Percentiles rank a stretch among this genome's conserved stretches.
Conservation (phyloP, 2,888 invertebrate species). For the Gymnosoma rotundatum region DNA sequence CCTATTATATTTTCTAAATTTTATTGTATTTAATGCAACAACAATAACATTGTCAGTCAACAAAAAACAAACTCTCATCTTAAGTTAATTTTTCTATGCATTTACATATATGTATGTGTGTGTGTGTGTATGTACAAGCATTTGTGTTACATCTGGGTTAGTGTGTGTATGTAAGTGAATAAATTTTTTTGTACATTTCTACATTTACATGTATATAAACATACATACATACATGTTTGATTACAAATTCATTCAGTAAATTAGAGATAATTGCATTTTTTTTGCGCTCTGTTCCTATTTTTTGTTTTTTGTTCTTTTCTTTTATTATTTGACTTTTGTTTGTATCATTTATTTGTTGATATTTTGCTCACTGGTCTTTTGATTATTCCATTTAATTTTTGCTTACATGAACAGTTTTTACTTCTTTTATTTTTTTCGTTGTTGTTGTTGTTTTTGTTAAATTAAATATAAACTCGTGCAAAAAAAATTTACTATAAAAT, state of each 20-base stretch:
- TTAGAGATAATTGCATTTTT: slow-evolving; percentile 72
- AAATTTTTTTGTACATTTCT: no score
- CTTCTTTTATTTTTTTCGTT: slow-evolving; percentile 35
- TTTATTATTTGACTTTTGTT: slow-evolving; percentile 73
- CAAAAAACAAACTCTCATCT: slow-evolving; percentile 13
- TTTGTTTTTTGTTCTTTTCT: slow-evolving; percentile 54
- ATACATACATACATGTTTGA: slow-evolving; percentile 31
- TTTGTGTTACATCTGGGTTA: not conserved
- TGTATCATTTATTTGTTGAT: slow-evolving; percentile 49
- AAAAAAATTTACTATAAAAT: not conserved
- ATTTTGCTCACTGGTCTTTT: slow-evolving; percentile 50
- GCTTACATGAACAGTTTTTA: slow-evolving; percentile 54
- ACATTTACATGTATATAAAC: no score
- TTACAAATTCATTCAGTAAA: slow-evolving; percentile 77
- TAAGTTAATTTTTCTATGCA: not conserved
- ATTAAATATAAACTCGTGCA: slow-evolving; percentile 16
- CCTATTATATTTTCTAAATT: slow-evolving; percentile 27
- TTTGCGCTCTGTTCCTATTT: slow-evolving; percentile 55
- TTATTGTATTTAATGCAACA: slow-evolving; percentile 33
- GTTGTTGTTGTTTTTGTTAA: slow-evolving; percentile 13
- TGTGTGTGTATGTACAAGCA: not conserved
- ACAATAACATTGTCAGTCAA: slow-evolving; percentile 7
- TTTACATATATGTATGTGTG: no score
- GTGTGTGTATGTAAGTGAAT: not conserved
- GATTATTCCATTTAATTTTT: slow-evolving; percentile 52